Base-by-base conservation (phyloP, 2,888 invertebrate species). In the Stenodera caucasica region DNA sequence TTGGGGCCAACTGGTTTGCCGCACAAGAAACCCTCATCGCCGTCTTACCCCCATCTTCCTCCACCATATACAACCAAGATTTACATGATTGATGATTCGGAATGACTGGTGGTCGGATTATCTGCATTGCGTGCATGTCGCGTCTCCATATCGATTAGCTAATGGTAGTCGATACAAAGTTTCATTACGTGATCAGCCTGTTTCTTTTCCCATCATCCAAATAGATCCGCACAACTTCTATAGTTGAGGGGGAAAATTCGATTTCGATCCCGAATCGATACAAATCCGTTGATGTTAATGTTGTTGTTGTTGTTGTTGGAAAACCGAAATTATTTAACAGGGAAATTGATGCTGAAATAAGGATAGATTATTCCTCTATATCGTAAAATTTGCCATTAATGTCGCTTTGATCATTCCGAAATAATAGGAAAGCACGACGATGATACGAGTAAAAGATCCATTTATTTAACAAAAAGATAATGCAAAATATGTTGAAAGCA, bases 101-200 rank as follows among this genome's bases (percentile, higher is more conserved):
- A 74, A 75, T 75, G 74, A 77, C 73, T 75, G 69, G 69, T 73
- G 71, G 72, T 69, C 61, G 74, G 75, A 76, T 77, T 76, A 76
- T 76, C 77, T 74, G 76, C 76, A 76, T 73, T 76, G 77, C 76
- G 77, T 76, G 75, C 74, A 75, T 76, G 75, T 74, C 72, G 72
- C 72, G 68, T 67, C 70, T 67, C 66, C 65, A 65, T 71, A 72
- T 72, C 70, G 72, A 71, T 72, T 72, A 67, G 67, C 64, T 62
- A 64, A 67, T 69, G 65, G 67, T 70, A 67, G 67, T 67, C 70
- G 68, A 70, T 67, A 71, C 67, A 71, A 69, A 64, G 67, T 67
- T 68, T 70, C 70, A 72, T 72, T 72, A 72, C 70, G 68, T 68
- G 66, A 66, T 60, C 60, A 58, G 57, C 60, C 55, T 59, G 53